These are phyloP conservation scores for Anaspis maculata DNA, from an alignment of 2,888 invertebrate species.

Conservation along the genomic window DNA sequence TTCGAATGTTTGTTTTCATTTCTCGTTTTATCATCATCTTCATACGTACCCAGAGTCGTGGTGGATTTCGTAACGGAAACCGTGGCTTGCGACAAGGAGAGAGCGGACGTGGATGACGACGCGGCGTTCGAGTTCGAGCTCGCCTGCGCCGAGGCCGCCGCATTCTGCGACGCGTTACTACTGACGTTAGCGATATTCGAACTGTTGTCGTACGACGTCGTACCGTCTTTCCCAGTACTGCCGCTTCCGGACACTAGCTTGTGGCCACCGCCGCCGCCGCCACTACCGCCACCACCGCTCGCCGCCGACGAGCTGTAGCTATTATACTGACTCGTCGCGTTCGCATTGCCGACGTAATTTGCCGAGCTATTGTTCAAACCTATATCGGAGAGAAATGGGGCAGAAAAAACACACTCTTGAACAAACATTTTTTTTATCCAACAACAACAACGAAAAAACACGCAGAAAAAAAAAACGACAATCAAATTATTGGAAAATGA, in stretches of 20 bases:
- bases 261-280: too few relatives aligned
- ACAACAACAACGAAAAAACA: too few relatives aligned
- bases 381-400: too few relatives aligned
- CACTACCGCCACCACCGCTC: constrained; percentile 36
- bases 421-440: too few relatives aligned
- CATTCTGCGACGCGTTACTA: constrained; percentile 17
- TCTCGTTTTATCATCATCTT: not conserved
- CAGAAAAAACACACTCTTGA: too few relatives aligned
- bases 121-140: constrained; percentile 31
- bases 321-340: constrained; percentile 36
- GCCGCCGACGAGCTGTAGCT: constrained; percentile 34
- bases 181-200: constrained; percentile 1
- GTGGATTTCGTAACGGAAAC: constrained; percentile 34
- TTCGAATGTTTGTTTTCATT: too few relatives aligned
- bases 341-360: constrained; percentile 32
- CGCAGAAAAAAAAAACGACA: not conserved
- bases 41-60: constrained; percentile 38
- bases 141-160: constrained; percentile 31
- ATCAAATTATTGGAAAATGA: too few relatives aligned
- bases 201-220: constrained; percentile 25
- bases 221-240: too few relatives aligned
- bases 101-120: constrained; percentile 27
- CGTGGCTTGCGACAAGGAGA: constrained; percentile 28
- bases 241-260: too few relatives aligned
- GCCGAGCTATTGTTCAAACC: constrained; percentile 37